Evolutionary conservation across 2,888 invertebrate genomes (phyloP).

Genomic region (Operophtera brumata): DNA sequence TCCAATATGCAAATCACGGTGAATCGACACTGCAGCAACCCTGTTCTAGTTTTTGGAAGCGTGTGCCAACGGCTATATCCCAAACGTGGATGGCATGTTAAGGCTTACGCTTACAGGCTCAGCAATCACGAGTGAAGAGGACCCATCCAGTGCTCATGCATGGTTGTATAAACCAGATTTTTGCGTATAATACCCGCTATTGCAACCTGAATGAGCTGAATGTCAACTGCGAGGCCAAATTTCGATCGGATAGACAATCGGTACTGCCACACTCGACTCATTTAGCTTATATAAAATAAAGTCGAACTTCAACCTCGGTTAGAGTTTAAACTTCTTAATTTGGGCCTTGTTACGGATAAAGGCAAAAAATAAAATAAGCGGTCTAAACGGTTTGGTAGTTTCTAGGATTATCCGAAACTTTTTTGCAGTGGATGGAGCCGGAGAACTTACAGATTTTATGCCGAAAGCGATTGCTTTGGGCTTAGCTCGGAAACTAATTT

Average conservation of each 20-base stretch:
- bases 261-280: slow-evolving; percentile 30
- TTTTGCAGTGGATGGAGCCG: slow-evolving; percentile 23
- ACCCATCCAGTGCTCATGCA: slow-evolving; percentile 40
- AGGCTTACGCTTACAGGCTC: slow-evolving; percentile 29
- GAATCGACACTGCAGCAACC: slow-evolving; percentile 26
- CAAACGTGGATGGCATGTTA: slow-evolving; percentile 54
- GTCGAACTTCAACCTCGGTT: slow-evolving; percentile 21
- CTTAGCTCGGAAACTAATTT: slow-evolving; percentile 33
- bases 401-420: slow-evolving; percentile 31
- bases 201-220: slow-evolving; percentile 58
- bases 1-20: slow-evolving; percentile 23
- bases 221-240: slow-evolving; percentile 63
- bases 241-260: slow-evolving; percentile 10
- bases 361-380: slow-evolving; percentile 26
- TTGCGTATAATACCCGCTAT: slow-evolving; percentile 66
- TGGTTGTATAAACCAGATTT: slow-evolving; percentile 60
- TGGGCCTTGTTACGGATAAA: slow-evolving; percentile 26
- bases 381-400: slow-evolving; percentile 30
- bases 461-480: slow-evolving; percentile 28
- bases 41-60: slow-evolving; percentile 29
- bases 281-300: slow-evolving; percentile 20
- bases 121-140: slow-evolving; percentile 51
- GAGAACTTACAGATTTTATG: slow-evolving; percentile 27
- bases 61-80: slow-evolving; percentile 45
- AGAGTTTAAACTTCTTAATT: slow-evolving; percentile 27